Evolutionary conservation across 2,113 vertebrate genomes (phyloP).

Genomic region (Notarius quadriscutis): DNA sequence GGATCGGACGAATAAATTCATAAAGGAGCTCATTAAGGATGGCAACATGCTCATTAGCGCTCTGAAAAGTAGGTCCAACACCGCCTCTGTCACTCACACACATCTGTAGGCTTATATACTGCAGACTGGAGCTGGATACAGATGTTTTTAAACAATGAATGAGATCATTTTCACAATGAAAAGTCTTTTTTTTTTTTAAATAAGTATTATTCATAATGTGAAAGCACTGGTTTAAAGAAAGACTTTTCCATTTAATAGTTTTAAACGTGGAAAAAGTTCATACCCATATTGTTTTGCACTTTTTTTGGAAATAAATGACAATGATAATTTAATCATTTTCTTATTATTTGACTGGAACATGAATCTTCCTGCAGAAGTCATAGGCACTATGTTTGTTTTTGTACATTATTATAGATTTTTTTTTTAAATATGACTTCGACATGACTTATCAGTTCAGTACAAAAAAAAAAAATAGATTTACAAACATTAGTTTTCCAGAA

Average conservation of each 20-base stretch:
- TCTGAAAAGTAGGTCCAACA: conserved; percentile 81
- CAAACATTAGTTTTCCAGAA: too few relatives aligned
- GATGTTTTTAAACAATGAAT: conserved; percentile 7
- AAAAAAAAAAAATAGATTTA: too few relatives aligned
- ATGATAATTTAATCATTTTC: not conserved
- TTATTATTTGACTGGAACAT: not conserved
- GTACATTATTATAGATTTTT: too few relatives aligned
- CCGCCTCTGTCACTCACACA: not conserved
- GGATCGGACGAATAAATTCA: conserved; percentile 96
- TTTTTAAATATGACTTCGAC: too few relatives aligned
- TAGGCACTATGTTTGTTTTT: too few relatives aligned
- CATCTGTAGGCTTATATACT: not conserved
- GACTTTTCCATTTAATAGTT: not conserved
- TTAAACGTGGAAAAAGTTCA: not conserved
- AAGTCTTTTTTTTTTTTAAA: not conserved
- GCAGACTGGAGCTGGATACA: too few relatives aligned
- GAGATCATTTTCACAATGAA: not conserved
- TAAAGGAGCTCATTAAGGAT: conserved; percentile 96
- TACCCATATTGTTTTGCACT: not conserved
- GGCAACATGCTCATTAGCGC: conserved; percentile 91
- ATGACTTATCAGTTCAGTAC: too few relatives aligned
- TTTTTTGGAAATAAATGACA: not conserved
- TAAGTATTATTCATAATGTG: not conserved
- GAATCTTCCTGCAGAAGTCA: not conserved
- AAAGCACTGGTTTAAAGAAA: not conserved